Evolutionary conservation across 2,797 vertebrate species (phyloP), one percentile per base, ranked within the genome.

Genomic region (Fringilla coelebs): DNA sequence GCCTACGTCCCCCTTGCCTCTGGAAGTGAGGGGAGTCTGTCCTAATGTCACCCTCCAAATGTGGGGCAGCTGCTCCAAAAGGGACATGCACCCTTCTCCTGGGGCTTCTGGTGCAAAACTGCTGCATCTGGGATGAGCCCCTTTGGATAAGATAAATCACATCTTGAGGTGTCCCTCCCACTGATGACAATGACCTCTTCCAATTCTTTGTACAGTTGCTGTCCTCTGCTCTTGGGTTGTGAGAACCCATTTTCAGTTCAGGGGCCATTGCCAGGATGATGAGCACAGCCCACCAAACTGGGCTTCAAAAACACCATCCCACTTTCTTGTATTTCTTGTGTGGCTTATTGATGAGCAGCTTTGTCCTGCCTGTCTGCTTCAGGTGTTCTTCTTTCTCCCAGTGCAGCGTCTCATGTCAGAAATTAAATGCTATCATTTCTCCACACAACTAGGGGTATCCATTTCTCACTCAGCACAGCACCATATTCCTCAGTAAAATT

Each of bases 21-120:
- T 46, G 20, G 36, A 17, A 9, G 5, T 32, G 34, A 13, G 17
- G n/a, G 22, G 20, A n/a, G 49, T 24, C 62, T 84, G 66, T 84
- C 73, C 76, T 51, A 19, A 66, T 0, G 0, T 88, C 78, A 70
- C 36, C 40, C 32, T 76, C 6, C 0, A 1, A 60, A 60, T n/a
- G 49, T 21, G 48, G 65, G 45, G 17, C 43, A 45, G 57, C 34
- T 31, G 1, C 36, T 54, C 34, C 40, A n/a, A 61, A 36, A 22
- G 38, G 41, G 38, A 34, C 6, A 1, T 24, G 45, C 15, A 22
- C 6, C 8, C 21, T 63, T n/a, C 32, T 60, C 32, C 22, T 28
- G 63, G 31, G 34, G 9, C 36, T 29, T 22, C 13, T 3, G 62
- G 11, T 13, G 29, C 11, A 65, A 66, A 79, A 60, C 22, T 67